phyloP scores from a whole-genome alignment of 2,113 vertebrate genomes.

The Spea multiplicata region DNA sequence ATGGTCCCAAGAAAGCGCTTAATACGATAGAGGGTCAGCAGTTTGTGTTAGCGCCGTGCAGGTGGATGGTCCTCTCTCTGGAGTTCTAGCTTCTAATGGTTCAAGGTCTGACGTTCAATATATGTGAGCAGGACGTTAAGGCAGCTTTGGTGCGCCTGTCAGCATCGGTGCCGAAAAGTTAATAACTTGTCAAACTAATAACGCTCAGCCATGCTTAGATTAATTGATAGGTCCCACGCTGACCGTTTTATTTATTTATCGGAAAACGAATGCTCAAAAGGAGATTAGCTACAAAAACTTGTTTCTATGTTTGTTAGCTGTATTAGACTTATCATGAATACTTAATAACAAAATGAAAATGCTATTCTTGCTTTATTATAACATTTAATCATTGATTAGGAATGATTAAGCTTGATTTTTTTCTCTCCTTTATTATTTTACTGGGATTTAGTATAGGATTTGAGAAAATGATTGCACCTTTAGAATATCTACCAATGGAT shows the following conservation, averaged over 20 bases:
- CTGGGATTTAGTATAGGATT: too few relatives aligned
- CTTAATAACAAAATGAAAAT: too few relatives aligned
- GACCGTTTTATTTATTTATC: constrained; percentile 11
- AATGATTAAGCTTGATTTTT: too few relatives aligned
- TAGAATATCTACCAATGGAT: too few relatives aligned
- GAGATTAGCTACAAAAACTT: too few relatives aligned
- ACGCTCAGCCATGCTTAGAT: constrained; percentile 45
- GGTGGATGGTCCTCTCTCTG: constrained; percentile 26
- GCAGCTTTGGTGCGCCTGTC: constrained; percentile 49
- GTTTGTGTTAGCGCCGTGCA: constrained; percentile 45
- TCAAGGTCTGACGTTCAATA: constrained; percentile 22
- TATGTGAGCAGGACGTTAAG: not conserved
- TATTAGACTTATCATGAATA: too few relatives aligned
- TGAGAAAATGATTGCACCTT: too few relatives aligned
- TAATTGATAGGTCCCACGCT: constrained; percentile 59
- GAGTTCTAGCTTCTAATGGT: not conserved
- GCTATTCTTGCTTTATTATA: too few relatives aligned
- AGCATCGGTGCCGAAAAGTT: constrained; percentile 52
- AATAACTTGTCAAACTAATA: constrained; percentile 65
- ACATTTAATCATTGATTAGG: too few relatives aligned
- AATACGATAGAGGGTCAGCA: constrained; percentile 44
- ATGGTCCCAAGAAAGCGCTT: constrained; percentile 35
- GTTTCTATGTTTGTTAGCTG: too few relatives aligned
- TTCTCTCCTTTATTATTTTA: too few relatives aligned
- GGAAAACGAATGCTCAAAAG: not conserved